Conservation (phyloP, 1,140 invertebrate genomes). For the Chrysoperla carnea region DNA sequence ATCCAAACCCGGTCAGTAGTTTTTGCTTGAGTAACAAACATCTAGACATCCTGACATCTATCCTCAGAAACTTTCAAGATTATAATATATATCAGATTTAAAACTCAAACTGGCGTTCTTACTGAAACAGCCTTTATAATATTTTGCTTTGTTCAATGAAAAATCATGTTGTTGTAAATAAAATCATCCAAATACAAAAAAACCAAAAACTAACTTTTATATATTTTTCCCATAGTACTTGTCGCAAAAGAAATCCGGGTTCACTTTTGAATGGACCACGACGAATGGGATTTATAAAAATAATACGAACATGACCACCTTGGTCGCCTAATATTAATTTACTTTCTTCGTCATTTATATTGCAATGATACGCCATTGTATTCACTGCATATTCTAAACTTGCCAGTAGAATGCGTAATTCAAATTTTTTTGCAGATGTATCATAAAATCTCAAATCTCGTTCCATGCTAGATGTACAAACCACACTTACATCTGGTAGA, state of each 20-base stretch:
- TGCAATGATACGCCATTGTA: constrained; percentile 44
- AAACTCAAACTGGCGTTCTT: too few species aligned
- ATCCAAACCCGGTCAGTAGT: too few species aligned
- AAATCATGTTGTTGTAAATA: too few species aligned
- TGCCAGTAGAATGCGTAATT: constrained; percentile 35
- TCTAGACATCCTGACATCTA: too few species aligned
- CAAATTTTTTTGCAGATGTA: constrained; percentile 45
- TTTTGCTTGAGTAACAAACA: too few species aligned
- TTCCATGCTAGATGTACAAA: constrained; percentile 47
- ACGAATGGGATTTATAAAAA: constrained; percentile 34
- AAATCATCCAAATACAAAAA: too few species aligned
- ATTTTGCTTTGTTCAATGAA: too few species aligned
- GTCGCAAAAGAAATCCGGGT: constrained; percentile 31
- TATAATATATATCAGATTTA: too few species aligned
- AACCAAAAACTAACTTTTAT: too few species aligned
- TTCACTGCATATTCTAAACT: constrained; percentile 32
- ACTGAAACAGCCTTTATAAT: too few species aligned
- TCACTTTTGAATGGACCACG: constrained; percentile 46
- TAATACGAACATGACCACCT: constrained; percentile 38
- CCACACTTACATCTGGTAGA: constrained; percentile 47
- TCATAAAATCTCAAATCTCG: constrained; percentile 53
- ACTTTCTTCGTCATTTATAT: constrained; percentile 33
- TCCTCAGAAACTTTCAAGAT: too few species aligned
- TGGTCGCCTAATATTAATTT: constrained; percentile 45
- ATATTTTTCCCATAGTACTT: constrained; percentile 34